Percentiles rank a stretch among this genome's conserved stretches.
phyloP scores from a whole-genome alignment of 2,113 vertebrate species.

The Typhlomys cinereus region DNA sequence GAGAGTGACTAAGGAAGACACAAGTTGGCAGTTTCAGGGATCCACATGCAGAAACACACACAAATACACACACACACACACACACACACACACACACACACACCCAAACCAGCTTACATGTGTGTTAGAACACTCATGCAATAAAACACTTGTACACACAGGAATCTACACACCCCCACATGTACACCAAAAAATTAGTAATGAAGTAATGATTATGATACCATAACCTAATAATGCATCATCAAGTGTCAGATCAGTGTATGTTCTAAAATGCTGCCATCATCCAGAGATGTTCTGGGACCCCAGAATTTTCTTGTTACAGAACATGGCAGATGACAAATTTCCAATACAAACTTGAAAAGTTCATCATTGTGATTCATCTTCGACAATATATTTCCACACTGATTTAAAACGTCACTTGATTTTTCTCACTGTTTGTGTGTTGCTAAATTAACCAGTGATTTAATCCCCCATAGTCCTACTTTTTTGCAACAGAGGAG shows the following conservation, averaged over 20 bases:
- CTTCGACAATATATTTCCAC: neutral
- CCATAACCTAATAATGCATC: neutral
- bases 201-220: too few species aligned
- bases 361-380: neutral
- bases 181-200: too few species aligned
- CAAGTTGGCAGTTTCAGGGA: too few species aligned
- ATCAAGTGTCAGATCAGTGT: neutral
- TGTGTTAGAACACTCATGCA: too few species aligned
- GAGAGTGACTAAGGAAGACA: too few species aligned
- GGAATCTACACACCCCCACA: too few species aligned
- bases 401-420: neutral
- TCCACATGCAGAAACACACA: too few species aligned
- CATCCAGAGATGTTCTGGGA: neutral
- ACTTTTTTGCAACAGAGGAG: neutral
- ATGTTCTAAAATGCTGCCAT: neutral
- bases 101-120: too few species aligned
- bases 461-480: neutral
- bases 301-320: neutral
- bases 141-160: too few species aligned
- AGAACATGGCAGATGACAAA: neutral
- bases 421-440: neutral
- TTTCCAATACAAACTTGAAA: neutral
- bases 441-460: neutral
- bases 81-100: too few species aligned
- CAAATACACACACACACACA: too few species aligned